A percentile compares a stretch with the other conserved stretches of the same genome.
Conservation (phyloP, 2,797 vertebrate species). For the Cossypha caffra region DNA sequence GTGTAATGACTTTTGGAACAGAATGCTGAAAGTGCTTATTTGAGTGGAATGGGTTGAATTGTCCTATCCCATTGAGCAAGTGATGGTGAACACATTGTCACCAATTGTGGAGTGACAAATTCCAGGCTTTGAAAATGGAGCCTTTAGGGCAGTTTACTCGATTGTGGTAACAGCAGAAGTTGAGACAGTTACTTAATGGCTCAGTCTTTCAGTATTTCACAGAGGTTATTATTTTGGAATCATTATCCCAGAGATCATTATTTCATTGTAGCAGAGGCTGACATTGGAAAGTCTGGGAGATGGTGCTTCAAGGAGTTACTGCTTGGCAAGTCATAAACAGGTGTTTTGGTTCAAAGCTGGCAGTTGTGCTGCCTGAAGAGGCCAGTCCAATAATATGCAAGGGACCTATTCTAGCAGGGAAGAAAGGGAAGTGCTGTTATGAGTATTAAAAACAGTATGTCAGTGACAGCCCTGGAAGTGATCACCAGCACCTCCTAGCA, state of each 20-base stretch:
- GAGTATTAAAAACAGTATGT: neutral
- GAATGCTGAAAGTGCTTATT: neutral
- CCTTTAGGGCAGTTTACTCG: neutral
- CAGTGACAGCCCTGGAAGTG: neutral
- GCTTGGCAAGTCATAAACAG: neutral
- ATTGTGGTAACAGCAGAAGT: neutral
- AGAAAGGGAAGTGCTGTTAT: neutral
- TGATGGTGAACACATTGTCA: neutral
- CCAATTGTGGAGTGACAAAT: neutral
- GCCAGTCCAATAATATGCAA: neutral
- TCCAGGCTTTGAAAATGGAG: neutral
- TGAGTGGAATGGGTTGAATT: neutral
- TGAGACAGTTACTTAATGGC: neutral
- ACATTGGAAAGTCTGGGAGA: neutral
- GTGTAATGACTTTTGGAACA: neutral
- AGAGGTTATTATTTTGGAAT: neutral
- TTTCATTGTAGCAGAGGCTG: neutral
- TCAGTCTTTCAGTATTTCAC: neutral
- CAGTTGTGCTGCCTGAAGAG: neutral
- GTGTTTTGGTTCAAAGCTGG: neutral
- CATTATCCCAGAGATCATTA: neutral
- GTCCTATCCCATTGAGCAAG: neutral
- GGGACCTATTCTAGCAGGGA: neutral
- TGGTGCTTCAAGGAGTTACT: neutral
- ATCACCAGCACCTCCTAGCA: neutral